Evolutionary conservation across 2,797 vertebrate genomes (phyloP), one percentile per base, ranked within the genome.

Genomic region (Acomys russatus): DNA sequence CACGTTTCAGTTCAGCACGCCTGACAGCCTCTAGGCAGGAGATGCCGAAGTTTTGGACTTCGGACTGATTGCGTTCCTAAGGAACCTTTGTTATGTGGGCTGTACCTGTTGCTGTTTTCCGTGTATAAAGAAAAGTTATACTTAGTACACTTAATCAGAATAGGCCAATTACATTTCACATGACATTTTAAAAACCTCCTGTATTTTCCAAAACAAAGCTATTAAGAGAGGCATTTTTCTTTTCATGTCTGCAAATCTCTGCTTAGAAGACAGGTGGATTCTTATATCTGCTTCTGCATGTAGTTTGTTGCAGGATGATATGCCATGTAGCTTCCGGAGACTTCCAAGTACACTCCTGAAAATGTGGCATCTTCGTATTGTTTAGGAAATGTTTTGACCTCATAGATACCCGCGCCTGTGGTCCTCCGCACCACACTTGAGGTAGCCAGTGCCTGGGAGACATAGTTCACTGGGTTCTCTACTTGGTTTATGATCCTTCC

Each of bases 181-280:
- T 61, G 33, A n/a, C 66, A 33, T 63, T 70, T 71, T 70, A 4
- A 18, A 35, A 63, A 35, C 71, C 33, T 22, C 3, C 17, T 61
- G 2, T 76, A 25, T 79, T 96, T 95, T 74, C 68, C 33, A 49
- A 78, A 97, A 83, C 78, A 79, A 73, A 63, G 25, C 83, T 79
- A 90, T 68, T 63, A 68, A 82, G 33, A 76, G 9, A 73, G 63
- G 22, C 90, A 38, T 63, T 90, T 71, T 73, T 90, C 11, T 17
- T 74, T 74, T 44, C 63, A 64, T 92, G 74, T 94, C 94, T 88
- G 38, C 44, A 82, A 82, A 44, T 56, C 25, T 80, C 63, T 70
- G 63, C 86, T 84, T 94, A 87, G 28, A 63, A 56, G 88, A 76
- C 84, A 83, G 44, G 30, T 91, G 66, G 89, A 74, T 71, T 93